A percentile compares a stretch with the other conserved stretches of the same genome.
Conservation (phyloP, 1,140 invertebrate genomes). For the Protaetia brevitarsis region DNA sequence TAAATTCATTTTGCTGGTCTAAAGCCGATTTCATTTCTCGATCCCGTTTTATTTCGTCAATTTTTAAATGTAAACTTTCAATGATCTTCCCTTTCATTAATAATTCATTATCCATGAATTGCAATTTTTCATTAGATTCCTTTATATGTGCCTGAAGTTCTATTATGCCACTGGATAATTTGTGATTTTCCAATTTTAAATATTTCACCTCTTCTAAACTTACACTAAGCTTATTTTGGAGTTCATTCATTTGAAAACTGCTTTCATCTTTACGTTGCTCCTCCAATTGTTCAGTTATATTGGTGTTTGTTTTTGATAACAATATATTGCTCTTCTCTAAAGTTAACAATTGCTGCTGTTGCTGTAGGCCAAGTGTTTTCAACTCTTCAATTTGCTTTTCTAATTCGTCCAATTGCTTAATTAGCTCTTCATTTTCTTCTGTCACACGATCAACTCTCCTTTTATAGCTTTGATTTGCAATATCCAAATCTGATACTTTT, state of each 20-base stretch:
- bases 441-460: conserved; percentile 53
- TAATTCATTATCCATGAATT: conserved; percentile 29
- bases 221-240: conserved; percentile 39
- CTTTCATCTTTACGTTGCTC: not conserved
- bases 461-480: conserved; percentile 51
- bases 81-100: conserved; percentile 28
- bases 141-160: conserved; percentile 27
- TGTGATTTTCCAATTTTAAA: not conserved
- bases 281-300: not conserved
- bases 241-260: conserved; percentile 27
- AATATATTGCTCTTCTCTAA: conserved; percentile 51
- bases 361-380: conserved; percentile 52
- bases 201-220: conserved; percentile 40
- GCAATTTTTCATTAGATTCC: conserved; percentile 34
- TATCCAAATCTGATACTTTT: conserved; percentile 41
- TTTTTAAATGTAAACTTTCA: conserved; percentile 28
- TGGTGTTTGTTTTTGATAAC: not conserved
- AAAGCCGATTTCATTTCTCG: no score
- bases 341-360: conserved; percentile 52
- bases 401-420: conserved; percentile 59
- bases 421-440: conserved; percentile 63
- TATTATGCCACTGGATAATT: conserved; percentile 27
- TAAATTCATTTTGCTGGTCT: conserved; percentile 25
- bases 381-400: conserved; percentile 54
- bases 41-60: conserved; percentile 30